Conservation (phyloP, 2,797 vertebrate species). For the Dermochelys coriacea region DNA sequence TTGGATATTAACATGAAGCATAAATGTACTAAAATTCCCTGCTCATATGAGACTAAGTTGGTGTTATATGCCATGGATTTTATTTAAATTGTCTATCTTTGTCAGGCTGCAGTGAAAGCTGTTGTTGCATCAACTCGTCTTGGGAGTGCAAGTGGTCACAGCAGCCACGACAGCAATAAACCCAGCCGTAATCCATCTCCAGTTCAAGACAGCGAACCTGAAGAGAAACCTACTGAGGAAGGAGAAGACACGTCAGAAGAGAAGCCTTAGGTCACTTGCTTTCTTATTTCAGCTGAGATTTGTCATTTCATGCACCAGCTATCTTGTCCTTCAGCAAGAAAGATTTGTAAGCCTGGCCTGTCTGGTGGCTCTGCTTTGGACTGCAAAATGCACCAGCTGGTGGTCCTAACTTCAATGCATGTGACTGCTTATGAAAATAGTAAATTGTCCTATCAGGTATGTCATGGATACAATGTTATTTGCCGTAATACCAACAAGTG, state of each 20-base stretch:
- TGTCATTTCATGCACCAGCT: slow-evolving; percentile 72
- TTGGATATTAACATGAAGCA: neutral
- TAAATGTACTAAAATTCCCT: rapidly evolving
- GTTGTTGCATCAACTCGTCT: slow-evolving; percentile 89
- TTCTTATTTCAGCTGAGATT: slow-evolving; percentile 13
- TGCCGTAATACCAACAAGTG: slow-evolving; percentile 73
- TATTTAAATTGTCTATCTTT: slow-evolving; percentile 24
- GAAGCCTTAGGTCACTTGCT: slow-evolving; percentile 65
- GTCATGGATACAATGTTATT: slow-evolving; percentile 78
- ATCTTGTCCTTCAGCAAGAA: slow-evolving; percentile 74
- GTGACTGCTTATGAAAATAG: slow-evolving; percentile 85
- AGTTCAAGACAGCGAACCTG: slow-evolving; percentile 33
- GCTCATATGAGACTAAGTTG: rapidly evolving
- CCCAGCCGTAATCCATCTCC: slow-evolving; percentile 65
- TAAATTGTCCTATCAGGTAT: slow-evolving; percentile 81
- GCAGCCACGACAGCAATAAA: slow-evolving; percentile 79
- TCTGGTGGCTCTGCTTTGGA: slow-evolving; percentile 77
- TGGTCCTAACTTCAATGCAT: slow-evolving; percentile 84
- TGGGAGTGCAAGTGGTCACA: slow-evolving; percentile 84
- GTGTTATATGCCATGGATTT: neutral
- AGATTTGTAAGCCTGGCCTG: slow-evolving; percentile 77
- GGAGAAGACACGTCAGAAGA: slow-evolving; percentile 46
- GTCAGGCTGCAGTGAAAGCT: slow-evolving; percentile 89
- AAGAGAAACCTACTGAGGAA: slow-evolving; percentile 52
- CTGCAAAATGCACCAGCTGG: slow-evolving; percentile 73